Evolutionary conservation across 2,113 vertebrate species (phyloP).

Genomic region (Phrynosoma platyrhinos): DNA sequence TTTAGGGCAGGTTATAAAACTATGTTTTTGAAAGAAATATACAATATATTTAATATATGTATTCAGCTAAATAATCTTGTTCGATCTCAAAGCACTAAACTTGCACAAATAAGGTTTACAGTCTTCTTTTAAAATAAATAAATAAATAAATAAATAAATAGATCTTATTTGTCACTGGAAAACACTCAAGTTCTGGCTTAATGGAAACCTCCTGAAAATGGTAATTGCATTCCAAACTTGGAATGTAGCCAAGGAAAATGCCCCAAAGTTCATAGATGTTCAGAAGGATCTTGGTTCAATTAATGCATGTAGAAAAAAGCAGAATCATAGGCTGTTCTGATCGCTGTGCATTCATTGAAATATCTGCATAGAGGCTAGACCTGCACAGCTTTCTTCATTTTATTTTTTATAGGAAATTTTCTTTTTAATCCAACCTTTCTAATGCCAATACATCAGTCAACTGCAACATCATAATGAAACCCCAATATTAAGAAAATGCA

Average conservation of each 20-base stretch:
- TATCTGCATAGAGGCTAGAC: background rate
- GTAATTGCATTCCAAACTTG: background rate
- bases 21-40: slow-evolving; percentile 18
- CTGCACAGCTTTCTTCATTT: background rate
- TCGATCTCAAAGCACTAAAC: background rate
- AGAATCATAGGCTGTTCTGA: background rate
- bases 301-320: background rate
- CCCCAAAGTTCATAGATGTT: background rate
- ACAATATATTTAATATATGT: slow-evolving; percentile 6
- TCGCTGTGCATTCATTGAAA: background rate
- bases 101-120: background rate
- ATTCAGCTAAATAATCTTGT: background rate
- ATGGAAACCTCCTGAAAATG: background rate
- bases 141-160: background rate
- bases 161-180: slow-evolving; percentile 6
- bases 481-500: background rate
- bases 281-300: background rate
- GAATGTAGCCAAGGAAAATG: background rate
- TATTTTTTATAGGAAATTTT: background rate
- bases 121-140: background rate
- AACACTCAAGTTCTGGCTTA: background rate
- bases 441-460: too few species aligned
- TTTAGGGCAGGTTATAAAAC: slow-evolving; percentile 1
- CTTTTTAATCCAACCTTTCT: too few species aligned
- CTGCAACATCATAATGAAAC: background rate